Evolutionary conservation across 1,140 invertebrate genomes (phyloP).

Genomic region (Tetraneura akinire): DNA sequence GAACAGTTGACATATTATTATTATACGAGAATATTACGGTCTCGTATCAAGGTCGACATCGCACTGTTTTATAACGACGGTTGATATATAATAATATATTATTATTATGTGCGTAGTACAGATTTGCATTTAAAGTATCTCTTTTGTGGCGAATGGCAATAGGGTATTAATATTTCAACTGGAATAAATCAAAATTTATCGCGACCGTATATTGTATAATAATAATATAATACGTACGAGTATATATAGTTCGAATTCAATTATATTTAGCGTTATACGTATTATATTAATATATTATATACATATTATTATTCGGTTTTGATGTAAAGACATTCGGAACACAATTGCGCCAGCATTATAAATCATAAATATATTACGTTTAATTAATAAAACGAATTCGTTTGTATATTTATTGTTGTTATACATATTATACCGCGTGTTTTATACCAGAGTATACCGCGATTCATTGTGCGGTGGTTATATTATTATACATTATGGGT

Average conservation of each 20-base stretch:
- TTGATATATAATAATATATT: neutral
- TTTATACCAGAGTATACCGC: neutral
- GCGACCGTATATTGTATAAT: too few species aligned
- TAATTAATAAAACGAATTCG: constrained; percentile 28
- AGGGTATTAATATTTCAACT: constrained; percentile 15
- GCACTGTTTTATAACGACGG: constrained; percentile 11
- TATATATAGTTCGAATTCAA: constrained; percentile 5
- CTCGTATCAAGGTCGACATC: neutral
- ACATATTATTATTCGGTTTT: constrained; percentile 9
- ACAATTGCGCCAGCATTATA: constrained; percentile 1
- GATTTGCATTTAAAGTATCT: constrained; percentile 31
- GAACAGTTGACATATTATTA: neutral
- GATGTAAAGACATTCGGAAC: constrained; percentile 22
- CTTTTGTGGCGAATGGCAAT: neutral
- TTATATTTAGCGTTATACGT: constrained; percentile 18
- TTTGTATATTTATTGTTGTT: constrained; percentile 34
- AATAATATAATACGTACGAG: too few species aligned
- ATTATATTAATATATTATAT: too few species aligned
- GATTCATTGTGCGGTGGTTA: constrained; percentile 18
- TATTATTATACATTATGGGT: constrained; percentile 20
- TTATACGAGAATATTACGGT: neutral
- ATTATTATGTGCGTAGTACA: neutral
- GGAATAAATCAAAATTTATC: constrained; percentile 24
- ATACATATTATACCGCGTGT: neutral
- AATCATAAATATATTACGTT: constrained; percentile 23